Percentiles rank a stretch among this genome's conserved stretches.
phyloP scores from a whole-genome alignment of 2,113 vertebrate species.

The Sylvia atricapilla region DNA sequence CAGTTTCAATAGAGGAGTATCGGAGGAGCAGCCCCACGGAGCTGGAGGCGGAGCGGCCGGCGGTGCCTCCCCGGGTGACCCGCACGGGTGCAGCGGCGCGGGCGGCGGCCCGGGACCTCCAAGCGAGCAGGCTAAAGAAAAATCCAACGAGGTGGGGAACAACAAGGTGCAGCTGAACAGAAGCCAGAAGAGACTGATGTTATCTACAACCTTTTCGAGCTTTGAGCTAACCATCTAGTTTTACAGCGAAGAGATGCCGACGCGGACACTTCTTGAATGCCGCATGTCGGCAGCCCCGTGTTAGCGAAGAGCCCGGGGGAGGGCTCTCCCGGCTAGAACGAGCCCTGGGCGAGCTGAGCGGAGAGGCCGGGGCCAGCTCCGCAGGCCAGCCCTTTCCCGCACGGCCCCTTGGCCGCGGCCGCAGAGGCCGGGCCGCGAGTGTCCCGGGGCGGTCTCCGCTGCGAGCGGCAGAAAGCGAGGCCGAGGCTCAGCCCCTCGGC shows the following conservation, averaged over 20 bases:
- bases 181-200: background rate
- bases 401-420: background rate
- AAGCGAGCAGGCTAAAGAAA: background rate
- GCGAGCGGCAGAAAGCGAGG: background rate
- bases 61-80: background rate
- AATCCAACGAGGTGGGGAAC: background rate
- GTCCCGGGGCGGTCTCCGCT: background rate
- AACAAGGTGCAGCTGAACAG: background rate
- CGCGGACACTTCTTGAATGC: background rate
- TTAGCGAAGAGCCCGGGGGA: background rate
- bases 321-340: background rate
- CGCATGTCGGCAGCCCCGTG: background rate
- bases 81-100: background rate
- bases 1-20: background rate
- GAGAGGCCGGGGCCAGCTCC: background rate
- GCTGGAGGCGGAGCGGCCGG: background rate
- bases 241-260: background rate
- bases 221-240: background rate
- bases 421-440: background rate
- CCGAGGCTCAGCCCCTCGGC: background rate
- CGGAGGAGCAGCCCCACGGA: background rate
- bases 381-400: background rate
- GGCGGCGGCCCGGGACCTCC: background rate
- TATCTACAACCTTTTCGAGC: background rate
- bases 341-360: background rate